Conservation (phyloP, 1,140 invertebrate genomes). For the Ooceraea biroi region DNA sequence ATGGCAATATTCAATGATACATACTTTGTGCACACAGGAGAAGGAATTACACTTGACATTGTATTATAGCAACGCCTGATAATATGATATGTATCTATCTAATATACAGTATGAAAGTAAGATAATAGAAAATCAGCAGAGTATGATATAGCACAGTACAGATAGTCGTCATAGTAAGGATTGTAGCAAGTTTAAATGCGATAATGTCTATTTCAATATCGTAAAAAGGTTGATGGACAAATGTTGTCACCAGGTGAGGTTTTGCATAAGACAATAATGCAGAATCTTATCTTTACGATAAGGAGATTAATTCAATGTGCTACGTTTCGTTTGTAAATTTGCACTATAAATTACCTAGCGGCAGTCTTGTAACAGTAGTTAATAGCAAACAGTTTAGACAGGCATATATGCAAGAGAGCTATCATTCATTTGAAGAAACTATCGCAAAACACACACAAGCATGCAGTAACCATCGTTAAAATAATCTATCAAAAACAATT, state of each 20-base stretch:
- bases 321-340: neutral
- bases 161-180: constrained; percentile 29
- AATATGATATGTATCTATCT: constrained; percentile 39
- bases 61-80: neutral
- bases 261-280: constrained; percentile 1
- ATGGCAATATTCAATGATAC: neutral
- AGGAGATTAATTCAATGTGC: neutral
- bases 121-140: constrained; percentile 62
- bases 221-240: neutral
- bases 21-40: constrained; percentile 51
- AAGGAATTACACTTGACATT: constrained; percentile 55
- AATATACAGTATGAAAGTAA: constrained; percentile 63
- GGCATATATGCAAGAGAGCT: neutral
- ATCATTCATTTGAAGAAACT: constrained; percentile 14
- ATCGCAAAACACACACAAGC: constrained; percentile 55
- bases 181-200: constrained; percentile 19
- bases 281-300: constrained; percentile 5
- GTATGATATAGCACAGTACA: constrained; percentile 11
- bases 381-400: constrained; percentile 1
- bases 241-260: neutral
- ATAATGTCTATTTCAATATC: neutral
- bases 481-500: constrained; percentile 29
- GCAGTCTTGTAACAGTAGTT: neutral
- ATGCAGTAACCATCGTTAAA: constrained; percentile 64
- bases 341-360: constrained; percentile 1